Base-by-base conservation (phyloP, 1,140 invertebrate species). In the Brachionus plicatilis region DNA sequence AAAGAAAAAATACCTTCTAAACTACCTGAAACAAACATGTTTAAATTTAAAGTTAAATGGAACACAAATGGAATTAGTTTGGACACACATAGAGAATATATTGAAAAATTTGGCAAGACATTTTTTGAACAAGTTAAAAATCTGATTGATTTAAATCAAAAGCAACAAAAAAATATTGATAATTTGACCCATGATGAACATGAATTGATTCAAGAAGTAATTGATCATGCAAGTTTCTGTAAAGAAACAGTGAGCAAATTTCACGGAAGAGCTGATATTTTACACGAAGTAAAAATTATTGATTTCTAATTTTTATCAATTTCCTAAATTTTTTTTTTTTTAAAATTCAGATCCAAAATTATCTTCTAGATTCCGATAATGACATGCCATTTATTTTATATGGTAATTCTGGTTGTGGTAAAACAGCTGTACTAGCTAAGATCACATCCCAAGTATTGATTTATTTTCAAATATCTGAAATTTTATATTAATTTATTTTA, bases 381-480 rank as follows among this genome's bases (percentile, higher is more conserved):
- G 65, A 12, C n/a, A 20, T 24, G 27, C 84, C 84, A 41, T 80
- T 24, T 60, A 72, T 85, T 41, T 29, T 85, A 20, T 27, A 60
- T 41, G 84, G 84, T 8, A 17, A 85, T 8, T 66, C 72, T 53
- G 84, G 84, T n/a, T 79, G 29, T 70, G 84, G 84, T 20, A 85
- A 85, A 68, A 85, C 84, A 53, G 33, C 75, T 24, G 11, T 85
- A 0, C 33, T 80, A 20, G 70, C 84, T 24, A 85, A 85, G 45
- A 41, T 80, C 9, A 78, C 37, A 45, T 24, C 33, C 41, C 33
- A 56, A 33, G 45, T 78, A 56, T n/a, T 1, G 0, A 27, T 14
- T 45, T 47, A 1, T 78, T 45, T 78, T 41, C 14, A 33, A 70
- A 68, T 68, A 29, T 9, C 24, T 29, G 37, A 12, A 29, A 68